Percentiles rank a stretch among this genome's conserved stretches.
These are phyloP conservation scores for Andrena flavipes DNA, from an alignment of 2,888 invertebrate genomes.

Conservation along the genomic window DNA sequence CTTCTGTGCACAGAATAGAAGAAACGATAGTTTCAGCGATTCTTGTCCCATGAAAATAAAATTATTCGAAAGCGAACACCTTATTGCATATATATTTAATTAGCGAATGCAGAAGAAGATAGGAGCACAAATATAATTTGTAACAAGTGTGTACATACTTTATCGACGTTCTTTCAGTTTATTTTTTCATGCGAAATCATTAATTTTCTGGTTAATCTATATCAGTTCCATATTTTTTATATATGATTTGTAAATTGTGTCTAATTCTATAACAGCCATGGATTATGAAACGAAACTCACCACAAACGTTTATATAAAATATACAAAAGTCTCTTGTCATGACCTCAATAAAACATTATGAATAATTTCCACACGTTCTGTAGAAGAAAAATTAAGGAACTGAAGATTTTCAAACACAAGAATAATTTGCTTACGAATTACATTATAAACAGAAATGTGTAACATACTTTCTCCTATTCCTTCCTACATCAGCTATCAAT, in stretches of 20 bases:
- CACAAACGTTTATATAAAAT: constrained; percentile 28
- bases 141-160: background rate
- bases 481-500: background rate
- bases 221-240: no score
- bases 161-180: background rate
- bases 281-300: constrained; percentile 41
- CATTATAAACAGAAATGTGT: background rate
- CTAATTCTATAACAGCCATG: background rate
- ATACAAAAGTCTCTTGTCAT: constrained; percentile 47
- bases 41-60: no score
- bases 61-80: no score
- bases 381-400: constrained; percentile 30
- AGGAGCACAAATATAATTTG: no score
- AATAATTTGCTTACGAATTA: background rate
- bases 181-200: background rate
- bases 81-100: no score
- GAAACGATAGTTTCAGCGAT: no score
- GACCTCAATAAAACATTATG: constrained; percentile 48
- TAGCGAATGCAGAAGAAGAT: no score
- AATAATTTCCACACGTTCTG: constrained; percentile 36
- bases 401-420: background rate
- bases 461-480: background rate
- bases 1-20: no score
- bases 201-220: background rate
- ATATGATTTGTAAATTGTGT: background rate